Evolutionary conservation across 1,140 invertebrate genomes (phyloP).

Genomic region (Drosophila asahinai): DNA sequence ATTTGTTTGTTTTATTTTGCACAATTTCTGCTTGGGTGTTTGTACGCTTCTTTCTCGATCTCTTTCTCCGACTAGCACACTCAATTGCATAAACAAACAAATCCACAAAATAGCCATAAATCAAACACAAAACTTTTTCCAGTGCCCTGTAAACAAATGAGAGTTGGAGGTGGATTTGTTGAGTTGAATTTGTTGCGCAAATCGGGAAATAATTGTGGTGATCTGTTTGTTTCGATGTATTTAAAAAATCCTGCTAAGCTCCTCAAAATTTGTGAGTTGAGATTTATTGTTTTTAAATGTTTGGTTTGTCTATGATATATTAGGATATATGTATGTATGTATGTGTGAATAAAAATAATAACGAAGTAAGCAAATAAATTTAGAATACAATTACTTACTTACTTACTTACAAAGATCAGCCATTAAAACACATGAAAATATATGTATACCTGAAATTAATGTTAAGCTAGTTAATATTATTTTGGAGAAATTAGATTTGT

Average conservation of each 20-base stretch:
- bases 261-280: no score
- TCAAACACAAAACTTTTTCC: constrained; percentile 55
- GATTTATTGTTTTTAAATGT: no score
- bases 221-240: background rate
- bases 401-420: no score
- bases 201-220: background rate
- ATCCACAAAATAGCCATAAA: constrained; percentile 64
- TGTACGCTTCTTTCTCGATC: constrained; percentile 5
- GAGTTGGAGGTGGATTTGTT: constrained; percentile 11
- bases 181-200: constrained; percentile 2
- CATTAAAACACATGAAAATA: no score
- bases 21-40: constrained; percentile 22
- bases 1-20: constrained; percentile 49
- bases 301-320: no score
- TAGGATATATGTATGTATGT: no score
- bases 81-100: constrained; percentile 77
- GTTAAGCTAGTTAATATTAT: no score
- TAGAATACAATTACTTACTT: no score
- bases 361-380: no score
- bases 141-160: constrained; percentile 42
- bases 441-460: no score
- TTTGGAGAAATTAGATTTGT: no score
- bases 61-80: constrained; percentile 15
- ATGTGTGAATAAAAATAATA: no score
- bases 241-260: background rate